These are phyloP conservation scores for Myotis brandtii DNA, from an alignment of 2,113 vertebrate genomes.

Conservation along the genomic window DNA sequence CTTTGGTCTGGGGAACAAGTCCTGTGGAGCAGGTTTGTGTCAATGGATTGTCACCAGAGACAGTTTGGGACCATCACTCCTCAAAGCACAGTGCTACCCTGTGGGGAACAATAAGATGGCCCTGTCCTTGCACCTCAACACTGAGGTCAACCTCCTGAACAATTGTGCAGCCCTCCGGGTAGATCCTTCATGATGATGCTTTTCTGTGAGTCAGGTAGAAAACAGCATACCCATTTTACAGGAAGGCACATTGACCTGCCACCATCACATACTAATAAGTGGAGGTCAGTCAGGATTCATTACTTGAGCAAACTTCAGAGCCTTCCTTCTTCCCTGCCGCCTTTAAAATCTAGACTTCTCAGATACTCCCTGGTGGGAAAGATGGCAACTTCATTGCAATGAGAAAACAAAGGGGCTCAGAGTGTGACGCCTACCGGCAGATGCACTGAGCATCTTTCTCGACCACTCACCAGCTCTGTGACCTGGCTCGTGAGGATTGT, in stretches of 20 bases:
- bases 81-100: neutral
- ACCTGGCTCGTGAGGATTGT: neutral
- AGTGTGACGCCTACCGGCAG: neutral
- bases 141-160: neutral
- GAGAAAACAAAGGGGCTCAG: neutral
- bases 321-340: neutral
- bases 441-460: neutral
- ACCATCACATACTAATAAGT: neutral
- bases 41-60: slow-evolving; percentile 16
- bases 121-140: neutral
- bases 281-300: neutral
- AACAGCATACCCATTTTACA: neutral
- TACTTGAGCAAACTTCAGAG: neutral
- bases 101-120: neutral
- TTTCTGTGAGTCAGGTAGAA: neutral
- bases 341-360: neutral
- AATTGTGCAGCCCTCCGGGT: neutral
- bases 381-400: neutral
- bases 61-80: neutral
- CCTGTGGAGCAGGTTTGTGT: neutral
- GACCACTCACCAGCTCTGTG: neutral
- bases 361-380: neutral
- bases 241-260: neutral
- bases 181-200: neutral
- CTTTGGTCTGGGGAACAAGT: slow-evolving; percentile 8